These are phyloP conservation scores for Agonopterix heracliana DNA, from an alignment of 2,888 invertebrate genomes.

Conservation along the genomic window DNA sequence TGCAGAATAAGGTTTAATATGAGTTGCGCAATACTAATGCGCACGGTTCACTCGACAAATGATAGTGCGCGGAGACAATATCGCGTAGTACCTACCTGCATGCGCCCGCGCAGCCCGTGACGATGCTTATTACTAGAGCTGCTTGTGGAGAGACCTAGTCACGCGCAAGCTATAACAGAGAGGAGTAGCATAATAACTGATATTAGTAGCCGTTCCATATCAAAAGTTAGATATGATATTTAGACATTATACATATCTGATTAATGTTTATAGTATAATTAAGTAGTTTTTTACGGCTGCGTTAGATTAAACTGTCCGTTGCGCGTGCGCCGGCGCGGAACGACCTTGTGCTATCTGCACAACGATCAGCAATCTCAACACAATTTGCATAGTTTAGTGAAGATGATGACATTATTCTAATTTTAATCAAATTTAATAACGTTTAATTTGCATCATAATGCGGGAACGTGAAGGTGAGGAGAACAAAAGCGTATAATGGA, in stretches of 20 bases:
- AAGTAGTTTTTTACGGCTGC: no score
- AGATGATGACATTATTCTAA: conserved; percentile 1
- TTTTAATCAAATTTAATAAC: conserved; percentile 1
- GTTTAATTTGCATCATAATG: background rate
- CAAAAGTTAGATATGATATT: background rate
- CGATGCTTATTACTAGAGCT: conserved; percentile 8
- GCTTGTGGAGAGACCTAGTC: background rate
- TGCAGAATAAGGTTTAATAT: conserved; percentile 40
- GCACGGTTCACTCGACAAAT: conserved; percentile 33
- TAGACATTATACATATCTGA: no score
- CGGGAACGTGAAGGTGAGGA: background rate
- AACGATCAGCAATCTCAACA: background rate
- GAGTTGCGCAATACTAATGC: conserved; percentile 48
- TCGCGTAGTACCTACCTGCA: background rate
- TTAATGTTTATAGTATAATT: no score
- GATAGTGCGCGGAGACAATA: conserved; percentile 23
- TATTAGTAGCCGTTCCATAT: background rate
- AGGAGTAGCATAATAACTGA: background rate
- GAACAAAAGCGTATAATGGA: conserved; percentile 12
- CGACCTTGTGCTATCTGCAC: background rate
- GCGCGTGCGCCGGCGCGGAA: background rate
- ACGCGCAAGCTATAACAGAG: background rate
- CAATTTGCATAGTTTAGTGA: background rate
- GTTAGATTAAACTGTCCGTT: background rate
- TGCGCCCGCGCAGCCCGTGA: background rate